A percentile compares a stretch with the other conserved stretches of the same genome.
Conservation (phyloP, 2,113 vertebrate genomes). For the Rhodinocichla rosea region DNA sequence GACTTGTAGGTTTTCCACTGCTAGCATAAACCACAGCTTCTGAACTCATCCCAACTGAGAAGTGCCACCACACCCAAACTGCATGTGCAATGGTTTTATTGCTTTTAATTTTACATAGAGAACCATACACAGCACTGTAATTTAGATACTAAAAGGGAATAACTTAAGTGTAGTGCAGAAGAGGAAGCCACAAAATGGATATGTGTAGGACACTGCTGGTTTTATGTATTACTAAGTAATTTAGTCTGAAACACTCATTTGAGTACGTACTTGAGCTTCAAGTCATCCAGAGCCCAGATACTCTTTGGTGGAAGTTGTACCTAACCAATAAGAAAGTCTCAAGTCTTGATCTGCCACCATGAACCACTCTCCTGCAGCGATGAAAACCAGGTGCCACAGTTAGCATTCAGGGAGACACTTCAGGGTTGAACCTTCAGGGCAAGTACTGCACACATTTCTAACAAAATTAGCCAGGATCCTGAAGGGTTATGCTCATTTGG, state of each 20-base stretch:
- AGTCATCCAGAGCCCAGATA: not conserved
- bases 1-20: not conserved
- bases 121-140: not conserved
- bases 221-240: not conserved
- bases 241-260: not conserved
- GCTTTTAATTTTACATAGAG: not conserved
- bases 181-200: not conserved
- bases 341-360: not conserved
- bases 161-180: not conserved
- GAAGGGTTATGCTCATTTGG: not conserved
- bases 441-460: not conserved
- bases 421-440: not conserved
- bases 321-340: not conserved
- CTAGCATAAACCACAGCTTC: not conserved
- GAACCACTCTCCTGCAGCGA: not conserved
- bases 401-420: not conserved
- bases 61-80: not conserved
- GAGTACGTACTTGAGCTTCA: not conserved
- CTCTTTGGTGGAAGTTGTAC: not conserved
- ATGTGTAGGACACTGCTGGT: not conserved
- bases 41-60: not conserved
- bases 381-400: not conserved
- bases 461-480: not conserved
- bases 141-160: not conserved
- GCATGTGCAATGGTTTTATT: not conserved